Conservation (phyloP, 2,888 invertebrate genomes). For the Trissolcus japonicus region DNA sequence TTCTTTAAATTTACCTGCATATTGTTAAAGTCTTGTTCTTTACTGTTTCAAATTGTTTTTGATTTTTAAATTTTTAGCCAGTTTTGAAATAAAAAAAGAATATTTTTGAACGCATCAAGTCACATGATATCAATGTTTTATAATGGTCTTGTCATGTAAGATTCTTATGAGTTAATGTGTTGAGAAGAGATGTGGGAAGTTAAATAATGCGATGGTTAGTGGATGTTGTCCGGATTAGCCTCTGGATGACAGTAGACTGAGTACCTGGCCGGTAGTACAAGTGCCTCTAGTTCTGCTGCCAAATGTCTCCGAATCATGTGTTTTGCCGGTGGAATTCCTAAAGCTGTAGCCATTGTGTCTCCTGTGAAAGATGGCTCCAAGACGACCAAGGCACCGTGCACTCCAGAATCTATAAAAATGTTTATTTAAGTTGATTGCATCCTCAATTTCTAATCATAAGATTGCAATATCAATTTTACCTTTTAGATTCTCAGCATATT, state of each 20-base stretch:
- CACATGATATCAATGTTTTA: not conserved
- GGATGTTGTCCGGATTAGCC: slow-evolving; percentile 72
- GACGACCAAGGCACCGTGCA: slow-evolving; percentile 95
- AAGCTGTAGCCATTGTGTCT: slow-evolving; percentile 94
- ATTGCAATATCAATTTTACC: slow-evolving; percentile 77
- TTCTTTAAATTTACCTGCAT: too few relatives aligned
- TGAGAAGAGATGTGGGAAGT: slow-evolving; percentile 20
- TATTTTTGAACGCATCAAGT: slow-evolving; percentile 28
- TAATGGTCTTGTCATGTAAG: not conserved
- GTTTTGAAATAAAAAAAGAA: too few relatives aligned
- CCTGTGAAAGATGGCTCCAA: slow-evolving; percentile 95
- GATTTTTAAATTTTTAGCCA: not conserved
- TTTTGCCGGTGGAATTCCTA: slow-evolving; percentile 94
- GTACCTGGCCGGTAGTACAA: slow-evolving; percentile 94
- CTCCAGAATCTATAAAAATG: slow-evolving; percentile 86
- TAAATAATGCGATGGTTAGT: slow-evolving; percentile 54
- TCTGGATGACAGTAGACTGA: slow-evolving; percentile 75
- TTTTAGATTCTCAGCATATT: slow-evolving; percentile 95
- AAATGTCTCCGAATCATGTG: slow-evolving; percentile 95
- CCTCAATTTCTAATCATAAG: not conserved
- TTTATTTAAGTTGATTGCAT: slow-evolving; percentile 1
- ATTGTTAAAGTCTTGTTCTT: too few relatives aligned
- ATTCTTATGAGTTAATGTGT: slow-evolving; percentile 1
- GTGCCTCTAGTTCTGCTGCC: slow-evolving; percentile 91
- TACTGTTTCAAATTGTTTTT: not conserved